These are phyloP conservation scores for Listronotus bonariensis DNA, from an alignment of 1,140 invertebrate species.

Conservation along the genomic window DNA sequence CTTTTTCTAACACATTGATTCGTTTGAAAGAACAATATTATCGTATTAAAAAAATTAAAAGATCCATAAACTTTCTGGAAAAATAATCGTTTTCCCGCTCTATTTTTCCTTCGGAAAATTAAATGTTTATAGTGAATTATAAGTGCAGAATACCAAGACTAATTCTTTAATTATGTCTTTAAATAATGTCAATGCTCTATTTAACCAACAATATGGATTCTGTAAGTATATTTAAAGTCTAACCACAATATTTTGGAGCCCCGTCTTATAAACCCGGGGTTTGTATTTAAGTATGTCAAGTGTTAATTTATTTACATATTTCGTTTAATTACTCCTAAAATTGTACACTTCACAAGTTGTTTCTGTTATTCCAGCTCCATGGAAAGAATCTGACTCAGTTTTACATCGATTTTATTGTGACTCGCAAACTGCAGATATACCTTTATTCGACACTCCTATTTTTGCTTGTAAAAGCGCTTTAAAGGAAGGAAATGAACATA, in stretches of 20 bases:
- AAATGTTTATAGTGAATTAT: too few species aligned
- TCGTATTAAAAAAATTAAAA: too few species aligned
- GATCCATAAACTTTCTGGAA: too few species aligned
- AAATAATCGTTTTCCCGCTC: too few species aligned
- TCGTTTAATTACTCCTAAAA: too few species aligned
- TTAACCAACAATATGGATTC: conserved; percentile 34
- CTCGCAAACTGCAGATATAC: conserved; percentile 9
- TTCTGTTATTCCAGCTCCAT: conserved; percentile 21
- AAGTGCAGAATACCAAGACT: neutral
- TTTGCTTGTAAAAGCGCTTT: conserved; percentile 70
- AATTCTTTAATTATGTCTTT: neutral
- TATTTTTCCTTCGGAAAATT: too few species aligned
- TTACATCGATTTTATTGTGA: conserved; percentile 28
- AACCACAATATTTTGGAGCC: neutral
- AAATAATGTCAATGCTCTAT: conserved; percentile 22
- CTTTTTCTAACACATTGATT: too few species aligned
- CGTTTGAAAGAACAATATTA: too few species aligned
- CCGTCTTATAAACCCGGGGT: too few species aligned
- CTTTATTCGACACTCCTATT: conserved; percentile 57
- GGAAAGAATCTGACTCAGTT: conserved; percentile 25
- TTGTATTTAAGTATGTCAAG: too few species aligned
- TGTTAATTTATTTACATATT: too few species aligned
- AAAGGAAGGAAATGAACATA: conserved; percentile 59
- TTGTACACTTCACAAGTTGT: neutral
- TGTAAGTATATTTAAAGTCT: conserved; percentile 29